Evolutionary conservation across 2,797 vertebrate species (phyloP).

Genomic region (Rallus crepitans): DNA sequence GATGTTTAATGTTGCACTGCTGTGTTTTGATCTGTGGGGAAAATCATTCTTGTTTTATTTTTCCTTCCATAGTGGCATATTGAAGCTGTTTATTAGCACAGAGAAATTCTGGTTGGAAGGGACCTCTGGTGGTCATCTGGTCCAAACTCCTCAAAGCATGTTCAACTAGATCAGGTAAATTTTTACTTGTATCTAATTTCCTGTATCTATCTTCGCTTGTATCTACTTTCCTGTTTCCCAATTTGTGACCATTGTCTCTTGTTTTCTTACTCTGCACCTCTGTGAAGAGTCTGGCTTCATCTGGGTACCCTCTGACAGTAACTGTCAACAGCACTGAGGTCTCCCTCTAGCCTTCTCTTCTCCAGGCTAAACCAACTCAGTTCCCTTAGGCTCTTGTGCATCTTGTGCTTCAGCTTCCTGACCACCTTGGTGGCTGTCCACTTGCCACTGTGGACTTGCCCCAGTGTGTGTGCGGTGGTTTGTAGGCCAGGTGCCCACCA

Average conservation of each 20-base stretch:
- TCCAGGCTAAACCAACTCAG: background rate
- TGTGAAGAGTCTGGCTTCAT: background rate
- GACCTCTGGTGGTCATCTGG: slow-evolving; percentile 2
- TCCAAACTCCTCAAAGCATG: background rate
- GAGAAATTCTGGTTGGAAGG: background rate
- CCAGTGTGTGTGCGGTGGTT: no score
- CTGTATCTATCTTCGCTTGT: background rate
- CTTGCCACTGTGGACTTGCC: background rate
- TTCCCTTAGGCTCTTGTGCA: background rate
- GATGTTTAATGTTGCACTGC: background rate
- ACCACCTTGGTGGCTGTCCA: background rate
- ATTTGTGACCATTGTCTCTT: background rate
- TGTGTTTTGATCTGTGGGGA: background rate
- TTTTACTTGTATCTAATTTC: background rate
- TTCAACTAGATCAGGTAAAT: background rate
- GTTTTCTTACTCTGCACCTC: background rate
- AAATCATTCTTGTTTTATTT: background rate
- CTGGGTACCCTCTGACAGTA: background rate
- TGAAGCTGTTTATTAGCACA: background rate
- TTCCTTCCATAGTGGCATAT: background rate
- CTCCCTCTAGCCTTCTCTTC: background rate
- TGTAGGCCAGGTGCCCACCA: no score
- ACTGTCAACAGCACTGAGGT: background rate
- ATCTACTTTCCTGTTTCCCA: fast-evolving
- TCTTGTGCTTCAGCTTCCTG: background rate